Conservation (phyloP, 1,140 invertebrate genomes). For the Drosophila obscura region DNA sequence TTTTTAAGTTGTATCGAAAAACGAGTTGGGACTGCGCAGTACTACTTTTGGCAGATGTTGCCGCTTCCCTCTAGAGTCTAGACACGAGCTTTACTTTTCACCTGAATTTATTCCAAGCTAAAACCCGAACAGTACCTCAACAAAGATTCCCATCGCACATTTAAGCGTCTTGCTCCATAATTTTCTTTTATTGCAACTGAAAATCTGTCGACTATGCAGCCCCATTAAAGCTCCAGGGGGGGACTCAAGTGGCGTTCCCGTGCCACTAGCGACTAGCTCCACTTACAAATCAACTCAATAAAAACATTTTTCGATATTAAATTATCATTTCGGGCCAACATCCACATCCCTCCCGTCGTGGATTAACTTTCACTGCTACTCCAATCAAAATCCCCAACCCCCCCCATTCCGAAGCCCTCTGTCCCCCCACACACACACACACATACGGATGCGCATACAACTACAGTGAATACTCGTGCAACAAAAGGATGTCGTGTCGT, state of each 20-base stretch:
- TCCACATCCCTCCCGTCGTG: neutral
- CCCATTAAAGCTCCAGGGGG: neutral
- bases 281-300: conserved; percentile 73
- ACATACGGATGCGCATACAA: no score
- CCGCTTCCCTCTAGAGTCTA: no score
- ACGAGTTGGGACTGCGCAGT: no score
- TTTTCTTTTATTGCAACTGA: neutral
- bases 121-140: no score
- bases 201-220: neutral
- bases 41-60: no score
- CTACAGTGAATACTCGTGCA: conserved; percentile 44
- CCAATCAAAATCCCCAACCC: conserved; percentile 4
- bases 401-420: neutral
- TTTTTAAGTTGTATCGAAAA: no score
- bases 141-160: no score
- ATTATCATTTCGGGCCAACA: conserved; percentile 62
- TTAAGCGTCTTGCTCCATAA: no score
- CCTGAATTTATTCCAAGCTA: no score
- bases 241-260: neutral
- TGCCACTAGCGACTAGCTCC: neutral
- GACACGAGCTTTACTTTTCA: no score
- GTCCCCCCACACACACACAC: conserved; percentile 8
- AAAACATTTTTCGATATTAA: conserved; percentile 80
- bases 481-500: conserved; percentile 78
- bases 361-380: conserved; percentile 34